A percentile compares a stretch with the other conserved stretches of the same genome.
Conservation (phyloP, 2,888 invertebrate genomes). For the Thelaira solivaga region DNA sequence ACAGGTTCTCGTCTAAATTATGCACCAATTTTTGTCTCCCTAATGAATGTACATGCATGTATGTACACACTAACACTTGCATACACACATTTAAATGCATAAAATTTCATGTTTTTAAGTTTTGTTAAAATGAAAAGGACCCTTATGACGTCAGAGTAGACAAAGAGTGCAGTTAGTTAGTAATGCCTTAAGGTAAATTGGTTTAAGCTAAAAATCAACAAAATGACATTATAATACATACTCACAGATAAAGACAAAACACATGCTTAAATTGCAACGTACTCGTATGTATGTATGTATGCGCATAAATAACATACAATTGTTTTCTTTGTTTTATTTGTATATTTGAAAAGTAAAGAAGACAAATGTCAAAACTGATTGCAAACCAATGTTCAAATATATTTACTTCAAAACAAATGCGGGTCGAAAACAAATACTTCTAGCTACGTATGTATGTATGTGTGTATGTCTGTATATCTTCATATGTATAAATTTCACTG, state of each 20-base stretch:
- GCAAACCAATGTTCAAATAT: conserved; percentile 56
- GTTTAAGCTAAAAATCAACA: conserved; percentile 63
- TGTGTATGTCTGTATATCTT: too few species aligned
- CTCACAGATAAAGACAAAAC: conserved; percentile 12
- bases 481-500: too few species aligned
- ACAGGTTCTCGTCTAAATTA: too few species aligned
- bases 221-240: conserved; percentile 52
- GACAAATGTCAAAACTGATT: conserved; percentile 60
- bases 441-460: neutral
- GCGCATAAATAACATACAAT: neutral
- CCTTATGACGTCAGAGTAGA: conserved; percentile 53
- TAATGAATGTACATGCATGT: too few species aligned
- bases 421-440: conserved; percentile 33
- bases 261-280: neutral
- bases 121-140: conserved; percentile 43
- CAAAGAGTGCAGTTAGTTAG: conserved; percentile 29
- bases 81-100: neutral
- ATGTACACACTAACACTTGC: neutral
- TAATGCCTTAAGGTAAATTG: conserved; percentile 58
- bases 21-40: too few species aligned
- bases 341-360: conserved; percentile 43
- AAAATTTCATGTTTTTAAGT: neutral
- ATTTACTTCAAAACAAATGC: conserved; percentile 55
- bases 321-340: conserved; percentile 30
- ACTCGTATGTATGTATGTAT: neutral